Conservation (phyloP, 1,140 invertebrate genomes). For the Phthorimaea operculella region DNA sequence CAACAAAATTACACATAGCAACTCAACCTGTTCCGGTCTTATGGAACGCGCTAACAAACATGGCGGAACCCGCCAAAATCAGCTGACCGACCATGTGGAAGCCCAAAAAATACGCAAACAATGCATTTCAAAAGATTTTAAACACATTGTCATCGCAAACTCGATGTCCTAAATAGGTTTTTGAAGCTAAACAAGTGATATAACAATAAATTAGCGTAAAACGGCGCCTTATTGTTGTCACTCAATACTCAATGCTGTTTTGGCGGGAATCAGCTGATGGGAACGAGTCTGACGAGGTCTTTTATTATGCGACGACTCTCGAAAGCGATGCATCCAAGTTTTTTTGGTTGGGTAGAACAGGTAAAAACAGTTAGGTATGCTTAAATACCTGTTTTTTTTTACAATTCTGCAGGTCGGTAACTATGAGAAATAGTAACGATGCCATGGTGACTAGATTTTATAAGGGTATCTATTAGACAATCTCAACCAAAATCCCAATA, state of each 20-base stretch:
- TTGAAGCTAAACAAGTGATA: not conserved
- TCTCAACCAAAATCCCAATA: too few relatives aligned
- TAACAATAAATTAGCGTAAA: not conserved
- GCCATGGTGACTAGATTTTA: too few relatives aligned
- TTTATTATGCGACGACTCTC: slow-evolving; percentile 12
- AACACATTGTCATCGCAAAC: not conserved
- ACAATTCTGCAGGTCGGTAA: not conserved
- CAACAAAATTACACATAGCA: slow-evolving; percentile 19
- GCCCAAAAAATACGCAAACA: not conserved
- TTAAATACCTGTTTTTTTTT: not conserved
- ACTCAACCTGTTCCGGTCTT: slow-evolving; percentile 34
- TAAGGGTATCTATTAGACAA: too few relatives aligned
- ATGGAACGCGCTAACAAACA: slow-evolving; percentile 19
- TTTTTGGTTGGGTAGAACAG: not conserved
- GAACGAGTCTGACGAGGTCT: not conserved
- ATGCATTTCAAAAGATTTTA: not conserved
- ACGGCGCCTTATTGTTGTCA: not conserved
- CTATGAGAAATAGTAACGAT: too few relatives aligned
- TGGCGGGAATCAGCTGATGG: slow-evolving; percentile 53
- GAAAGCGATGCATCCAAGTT: not conserved
- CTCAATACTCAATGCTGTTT: slow-evolving; percentile 21
- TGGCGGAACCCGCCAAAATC: slow-evolving; percentile 37
- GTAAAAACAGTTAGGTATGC: slow-evolving; percentile 1
- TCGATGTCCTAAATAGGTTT: not conserved
- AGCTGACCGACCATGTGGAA: slow-evolving; percentile 26